Base-by-base conservation (phyloP, 2,888 invertebrate genomes). In the Malachius bipustulatus region DNA sequence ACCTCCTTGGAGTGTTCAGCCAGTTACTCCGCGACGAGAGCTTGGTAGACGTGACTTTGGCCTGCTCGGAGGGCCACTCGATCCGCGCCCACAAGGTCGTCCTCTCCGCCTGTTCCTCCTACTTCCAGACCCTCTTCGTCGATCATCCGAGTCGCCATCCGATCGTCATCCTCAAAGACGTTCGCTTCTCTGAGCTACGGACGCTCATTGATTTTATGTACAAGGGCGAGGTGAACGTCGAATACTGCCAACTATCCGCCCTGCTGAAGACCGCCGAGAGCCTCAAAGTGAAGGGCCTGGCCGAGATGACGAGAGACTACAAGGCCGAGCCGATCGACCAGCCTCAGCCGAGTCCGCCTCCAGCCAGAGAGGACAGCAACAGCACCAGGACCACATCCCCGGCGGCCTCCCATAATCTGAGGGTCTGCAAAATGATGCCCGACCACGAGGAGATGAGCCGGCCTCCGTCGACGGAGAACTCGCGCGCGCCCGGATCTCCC, bases 121-220 rank as follows among this genome's bases (percentile, higher is more conserved):
- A 89, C 72, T 91, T 91, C 74, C 85, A 87, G 64, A 82, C 85
- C 59, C 75, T 90, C 57, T 90, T 90, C 71, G 77, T 87, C 67
- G 87, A 88, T 69, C 89, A 90, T 64, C 88, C 89, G 52, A 53
- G 52, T 35, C 82, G 85, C 65, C 89, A 90, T 65, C 89, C 89
- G 56, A 90, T 90, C 63, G 88, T 90, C 64, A 89, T 90, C 65
- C 76, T 90, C 57, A 89, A 89, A 69, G 89, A 90, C 85, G 89
- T 89, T 61, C 81, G 84, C 59, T 82, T 87, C 65, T 74, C 82
- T 61, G 89, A 89, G 69, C 72, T 90, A 59, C 76, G 87, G 64
- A 89, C 89, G 51, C 77, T 90, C 61, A 82, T 90, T 63, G 88
- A 89, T 75, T 90, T 89, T 77, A 90, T 90, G 89, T 90, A 90